These are phyloP conservation scores for Pyrgus malvae DNA, from an alignment of 2,888 invertebrate species.

Conservation along the genomic window DNA sequence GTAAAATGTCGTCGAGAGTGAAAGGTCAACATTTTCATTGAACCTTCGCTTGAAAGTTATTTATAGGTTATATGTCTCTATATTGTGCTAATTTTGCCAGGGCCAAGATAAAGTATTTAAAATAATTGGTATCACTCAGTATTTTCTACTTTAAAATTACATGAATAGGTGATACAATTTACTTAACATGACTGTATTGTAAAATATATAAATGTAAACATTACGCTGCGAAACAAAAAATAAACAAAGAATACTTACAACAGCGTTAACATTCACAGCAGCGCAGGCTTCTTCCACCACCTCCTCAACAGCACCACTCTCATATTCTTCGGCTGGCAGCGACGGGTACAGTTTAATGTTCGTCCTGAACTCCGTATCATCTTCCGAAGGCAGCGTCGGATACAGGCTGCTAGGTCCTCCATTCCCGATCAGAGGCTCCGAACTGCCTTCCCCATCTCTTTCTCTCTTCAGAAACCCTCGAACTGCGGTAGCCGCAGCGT, in stretches of 20 bases:
- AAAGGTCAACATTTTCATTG: too few relatives aligned
- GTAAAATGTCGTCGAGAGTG: too few relatives aligned
- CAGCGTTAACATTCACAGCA: slow-evolving; percentile 63
- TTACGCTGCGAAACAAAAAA: too few relatives aligned
- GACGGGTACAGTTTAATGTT: slow-evolving; percentile 66
- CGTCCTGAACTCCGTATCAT: slow-evolving; percentile 59
- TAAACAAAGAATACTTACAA: slow-evolving; percentile 56
- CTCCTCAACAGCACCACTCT: slow-evolving; percentile 67
- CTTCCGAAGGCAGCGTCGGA: slow-evolving; percentile 61
- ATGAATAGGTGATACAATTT: too few relatives aligned
- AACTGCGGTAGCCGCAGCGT: slow-evolving; percentile 58
- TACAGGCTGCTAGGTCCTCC: slow-evolving; percentile 61
- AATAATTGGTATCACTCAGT: too few relatives aligned
- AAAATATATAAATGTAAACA: too few relatives aligned
- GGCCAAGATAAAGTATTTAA: too few relatives aligned
- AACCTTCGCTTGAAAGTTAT: too few relatives aligned
- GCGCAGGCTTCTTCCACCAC: slow-evolving; percentile 71
- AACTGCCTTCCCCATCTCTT: slow-evolving; percentile 51
- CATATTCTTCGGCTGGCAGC: slow-evolving; percentile 70
- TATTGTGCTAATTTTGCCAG: too few relatives aligned
- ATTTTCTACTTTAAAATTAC: too few relatives aligned
- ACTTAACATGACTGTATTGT: too few relatives aligned
- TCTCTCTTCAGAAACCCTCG: slow-evolving; percentile 63
- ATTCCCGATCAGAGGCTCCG: slow-evolving; percentile 55
- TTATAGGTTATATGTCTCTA: too few relatives aligned